A percentile compares a stretch with the other conserved stretches of the same genome.
These are phyloP conservation scores for Eurystomus glaucurus DNA, from an alignment of 2,797 vertebrate species.

Conservation along the genomic window DNA sequence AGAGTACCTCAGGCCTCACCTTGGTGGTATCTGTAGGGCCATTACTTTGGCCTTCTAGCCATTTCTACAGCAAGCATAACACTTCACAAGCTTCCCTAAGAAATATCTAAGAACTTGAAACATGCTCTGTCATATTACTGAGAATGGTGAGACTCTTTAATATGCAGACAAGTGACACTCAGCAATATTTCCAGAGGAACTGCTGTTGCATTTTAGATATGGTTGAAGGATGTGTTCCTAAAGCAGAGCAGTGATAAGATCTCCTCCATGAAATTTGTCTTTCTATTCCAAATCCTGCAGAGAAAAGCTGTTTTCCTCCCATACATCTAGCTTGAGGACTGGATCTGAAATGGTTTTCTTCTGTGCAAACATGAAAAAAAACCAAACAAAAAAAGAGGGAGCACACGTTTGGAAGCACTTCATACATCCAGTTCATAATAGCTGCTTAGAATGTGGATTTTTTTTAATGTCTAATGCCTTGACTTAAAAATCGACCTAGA, in stretches of 20 bases:
- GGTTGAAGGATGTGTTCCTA: neutral
- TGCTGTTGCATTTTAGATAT: neutral
- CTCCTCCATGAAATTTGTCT: neutral
- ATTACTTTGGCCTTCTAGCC: neutral
- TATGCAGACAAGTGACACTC: neutral
- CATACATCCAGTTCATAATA: neutral
- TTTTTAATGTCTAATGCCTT: slow-evolving; percentile 43
- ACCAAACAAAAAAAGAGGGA: neutral
- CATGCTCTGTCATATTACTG: neutral
- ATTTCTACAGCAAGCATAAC: neutral
- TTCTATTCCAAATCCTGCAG: neutral
- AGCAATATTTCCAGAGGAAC: neutral
- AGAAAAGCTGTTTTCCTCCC: neutral
- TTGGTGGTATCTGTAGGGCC: accelerated
- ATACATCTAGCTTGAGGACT: neutral
- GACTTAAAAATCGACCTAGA: slow-evolving; percentile 67
- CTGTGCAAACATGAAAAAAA: neutral
- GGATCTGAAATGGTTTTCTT: neutral
- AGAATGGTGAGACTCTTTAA: neutral
- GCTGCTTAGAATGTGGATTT: slow-evolving; percentile 19
- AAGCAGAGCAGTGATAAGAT: neutral
- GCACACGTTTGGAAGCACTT: neutral
- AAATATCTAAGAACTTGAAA: neutral
- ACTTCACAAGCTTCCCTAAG: neutral
- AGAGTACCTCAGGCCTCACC: neutral